phyloP scores from a whole-genome alignment of 2,888 invertebrate genomes.

The Diarsia dahlii region DNA sequence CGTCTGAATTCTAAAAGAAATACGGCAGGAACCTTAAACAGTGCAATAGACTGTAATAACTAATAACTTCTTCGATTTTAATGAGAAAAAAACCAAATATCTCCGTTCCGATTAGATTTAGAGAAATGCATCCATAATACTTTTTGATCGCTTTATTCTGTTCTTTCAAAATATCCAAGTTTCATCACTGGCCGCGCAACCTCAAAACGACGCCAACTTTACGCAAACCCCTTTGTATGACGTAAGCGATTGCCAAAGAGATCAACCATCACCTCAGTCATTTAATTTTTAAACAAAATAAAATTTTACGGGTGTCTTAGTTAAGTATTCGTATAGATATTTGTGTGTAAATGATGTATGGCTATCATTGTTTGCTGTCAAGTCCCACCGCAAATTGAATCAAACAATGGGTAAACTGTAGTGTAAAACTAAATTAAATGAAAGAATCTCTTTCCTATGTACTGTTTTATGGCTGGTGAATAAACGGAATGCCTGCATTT shows the following conservation, averaged over 20 bases:
- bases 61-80: too few relatives aligned
- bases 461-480: background rate
- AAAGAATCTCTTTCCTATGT: background rate
- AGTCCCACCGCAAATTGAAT: background rate
- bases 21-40: too few relatives aligned
- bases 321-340: conserved; percentile 11
- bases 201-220: too few relatives aligned
- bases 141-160: too few relatives aligned
- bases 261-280: conserved; percentile 9
- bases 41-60: too few relatives aligned
- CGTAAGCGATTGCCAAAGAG: conserved; percentile 23
- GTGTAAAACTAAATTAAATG: background rate
- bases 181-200: too few relatives aligned
- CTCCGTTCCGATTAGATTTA: too few relatives aligned
- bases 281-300: conserved; percentile 2
- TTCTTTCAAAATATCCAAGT: too few relatives aligned
- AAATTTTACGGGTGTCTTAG: background rate
- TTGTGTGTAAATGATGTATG: conserved; percentile 38
- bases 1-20: too few relatives aligned
- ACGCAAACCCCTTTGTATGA: background rate
- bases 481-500: conserved; percentile 1
- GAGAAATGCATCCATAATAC: too few relatives aligned
- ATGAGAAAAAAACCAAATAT: too few relatives aligned
- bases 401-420: background rate
- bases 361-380: background rate